Conservation (phyloP, 2,888 invertebrate species). For the Hypolimnas misippus region DNA sequence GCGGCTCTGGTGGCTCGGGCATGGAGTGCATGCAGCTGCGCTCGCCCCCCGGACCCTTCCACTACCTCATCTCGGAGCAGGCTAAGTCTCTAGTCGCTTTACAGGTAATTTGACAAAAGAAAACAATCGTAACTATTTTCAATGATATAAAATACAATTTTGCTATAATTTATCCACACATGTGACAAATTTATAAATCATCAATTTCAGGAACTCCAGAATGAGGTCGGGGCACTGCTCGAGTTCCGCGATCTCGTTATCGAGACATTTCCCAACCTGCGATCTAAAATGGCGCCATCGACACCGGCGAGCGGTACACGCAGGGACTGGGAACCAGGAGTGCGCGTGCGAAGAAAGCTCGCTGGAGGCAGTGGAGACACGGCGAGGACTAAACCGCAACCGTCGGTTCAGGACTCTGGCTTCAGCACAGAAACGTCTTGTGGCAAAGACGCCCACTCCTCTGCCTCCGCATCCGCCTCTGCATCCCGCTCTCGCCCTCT, state of each 20-base stretch:
- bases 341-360: constrained; percentile 88
- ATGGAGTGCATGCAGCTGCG: constrained; percentile 93
- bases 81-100: constrained; percentile 93
- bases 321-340: constrained; percentile 92
- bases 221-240: constrained; percentile 95
- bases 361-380: constrained; percentile 72
- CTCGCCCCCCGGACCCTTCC: constrained; percentile 88
- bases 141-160: not conserved
- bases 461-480: constrained; percentile 82
- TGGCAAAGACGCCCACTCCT: constrained; percentile 91
- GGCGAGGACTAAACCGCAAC: constrained; percentile 85
- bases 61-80: constrained; percentile 93
- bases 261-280: constrained; percentile 96
- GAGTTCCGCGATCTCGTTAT: constrained; percentile 97
- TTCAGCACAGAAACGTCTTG: constrained; percentile 95
- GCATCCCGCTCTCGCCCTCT: constrained; percentile 84
- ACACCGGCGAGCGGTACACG: constrained; percentile 78
- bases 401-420: constrained; percentile 91
- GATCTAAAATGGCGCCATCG: constrained; percentile 92
- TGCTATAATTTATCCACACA: not conserved
- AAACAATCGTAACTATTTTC: not conserved
- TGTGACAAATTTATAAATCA: not conserved
- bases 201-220: constrained; percentile 89
- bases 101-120: constrained; percentile 81
- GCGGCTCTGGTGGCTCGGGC: constrained; percentile 86